These are phyloP conservation scores for Drymonia ruficornis DNA, from an alignment of 2,888 invertebrate species.

Conservation along the genomic window DNA sequence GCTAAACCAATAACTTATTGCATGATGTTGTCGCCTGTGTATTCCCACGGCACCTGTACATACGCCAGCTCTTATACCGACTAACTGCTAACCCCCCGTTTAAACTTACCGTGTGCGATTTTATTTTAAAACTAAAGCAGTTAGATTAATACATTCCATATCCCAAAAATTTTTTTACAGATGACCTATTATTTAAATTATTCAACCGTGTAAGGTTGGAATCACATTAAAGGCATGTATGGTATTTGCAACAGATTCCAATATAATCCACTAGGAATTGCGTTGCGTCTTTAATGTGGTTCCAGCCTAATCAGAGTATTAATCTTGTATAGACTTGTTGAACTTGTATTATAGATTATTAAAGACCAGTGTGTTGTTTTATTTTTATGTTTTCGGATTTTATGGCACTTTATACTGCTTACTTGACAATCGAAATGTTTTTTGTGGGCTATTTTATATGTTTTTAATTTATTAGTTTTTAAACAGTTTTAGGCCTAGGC, in stretches of 20 bases:
- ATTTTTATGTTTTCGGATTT: constrained; percentile 21
- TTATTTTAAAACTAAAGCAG: constrained; percentile 32
- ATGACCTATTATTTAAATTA: constrained; percentile 30
- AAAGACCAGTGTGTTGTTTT: constrained; percentile 44
- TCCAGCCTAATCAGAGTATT: constrained; percentile 58
- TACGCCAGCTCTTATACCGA: constrained; percentile 56
- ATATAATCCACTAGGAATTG: not conserved
- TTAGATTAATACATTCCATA: constrained; percentile 59
- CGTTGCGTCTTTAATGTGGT: constrained; percentile 38
- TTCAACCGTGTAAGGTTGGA: constrained; percentile 34
- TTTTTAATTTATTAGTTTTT: constrained; percentile 9
- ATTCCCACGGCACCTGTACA: constrained; percentile 67
- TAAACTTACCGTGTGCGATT: constrained; percentile 64
- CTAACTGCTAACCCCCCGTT: constrained; percentile 40
- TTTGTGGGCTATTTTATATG: too few relatives aligned
- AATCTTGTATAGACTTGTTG: constrained; percentile 72
- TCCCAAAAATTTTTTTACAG: constrained; percentile 30
- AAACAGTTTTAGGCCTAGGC: too few relatives aligned
- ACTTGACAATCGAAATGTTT: constrained; percentile 24
- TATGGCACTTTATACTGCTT: constrained; percentile 25
- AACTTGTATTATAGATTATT: constrained; percentile 71
- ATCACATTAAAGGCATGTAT: constrained; percentile 20
- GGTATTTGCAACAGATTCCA: not conserved
- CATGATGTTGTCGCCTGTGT: constrained; percentile 68
- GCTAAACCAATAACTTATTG: constrained; percentile 66